phyloP scores from a whole-genome alignment of 2,113 vertebrate species.

The Macrotus californicus region DNA sequence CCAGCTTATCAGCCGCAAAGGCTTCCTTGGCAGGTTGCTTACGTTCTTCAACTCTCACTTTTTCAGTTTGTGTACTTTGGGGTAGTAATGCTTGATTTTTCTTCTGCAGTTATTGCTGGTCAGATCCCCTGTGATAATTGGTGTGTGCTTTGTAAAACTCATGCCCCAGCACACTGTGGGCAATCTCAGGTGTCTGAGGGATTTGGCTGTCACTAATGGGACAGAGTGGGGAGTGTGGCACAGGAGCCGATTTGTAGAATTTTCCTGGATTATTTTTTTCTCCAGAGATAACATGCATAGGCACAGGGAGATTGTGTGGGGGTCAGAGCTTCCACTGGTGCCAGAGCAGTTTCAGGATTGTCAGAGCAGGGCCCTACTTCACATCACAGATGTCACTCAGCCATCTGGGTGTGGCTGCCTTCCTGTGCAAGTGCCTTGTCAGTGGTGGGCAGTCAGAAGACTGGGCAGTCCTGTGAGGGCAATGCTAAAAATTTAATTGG shows the following conservation, averaged over 20 bases:
- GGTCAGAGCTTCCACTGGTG: not conserved
- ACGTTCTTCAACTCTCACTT: not conserved
- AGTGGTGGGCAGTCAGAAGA: not conserved
- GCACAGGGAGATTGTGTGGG: not conserved
- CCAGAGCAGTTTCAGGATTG: not conserved
- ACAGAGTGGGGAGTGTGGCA: not conserved
- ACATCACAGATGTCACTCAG: not conserved
- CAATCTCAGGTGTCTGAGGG: not conserved
- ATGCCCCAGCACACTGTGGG: not conserved
- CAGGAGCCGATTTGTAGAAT: not conserved
- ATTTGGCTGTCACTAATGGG: not conserved
- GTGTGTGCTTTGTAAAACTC: not conserved
- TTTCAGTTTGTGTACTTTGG: not conserved
- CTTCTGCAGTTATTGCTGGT: not conserved
- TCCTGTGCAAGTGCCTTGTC: not conserved
- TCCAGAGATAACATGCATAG: not conserved
- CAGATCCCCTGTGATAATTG: not conserved
- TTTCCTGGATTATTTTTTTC: not conserved
- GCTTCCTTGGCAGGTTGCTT: not conserved
- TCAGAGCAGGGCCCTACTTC: not conserved
- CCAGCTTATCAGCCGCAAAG: not conserved
- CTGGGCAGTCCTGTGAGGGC: not conserved
- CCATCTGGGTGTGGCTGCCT: not conserved
- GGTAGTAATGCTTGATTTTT: not conserved
- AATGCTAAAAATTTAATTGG: conserved; percentile 26